Evolutionary conservation across 2,888 invertebrate genomes (phyloP), one percentile per base, ranked within the genome.

Genomic region (Lysandra bellargus): DNA sequence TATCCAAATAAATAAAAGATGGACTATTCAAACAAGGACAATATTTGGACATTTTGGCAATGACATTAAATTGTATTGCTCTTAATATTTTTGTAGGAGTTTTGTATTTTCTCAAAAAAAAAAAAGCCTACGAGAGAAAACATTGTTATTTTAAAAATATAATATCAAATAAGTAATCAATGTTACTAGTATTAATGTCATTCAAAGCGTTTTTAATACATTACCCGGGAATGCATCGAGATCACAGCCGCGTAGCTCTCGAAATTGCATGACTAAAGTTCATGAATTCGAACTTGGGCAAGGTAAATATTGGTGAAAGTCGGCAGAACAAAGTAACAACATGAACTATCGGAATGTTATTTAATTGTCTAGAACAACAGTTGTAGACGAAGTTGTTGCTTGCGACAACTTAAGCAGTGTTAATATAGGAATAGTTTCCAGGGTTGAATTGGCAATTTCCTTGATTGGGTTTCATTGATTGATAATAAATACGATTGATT

Each of bases 291-390:
- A 79, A 79, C 60, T 79, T 79, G 73, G 74, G 57, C 60, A 57
- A 75, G 73, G 44, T 75, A 80, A 78, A 80, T 74, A 78, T 78
- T 75, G 64, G 61, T 6, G 60, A 60, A 73, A 73, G 69, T 61
- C 73, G 30, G 44, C 53, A 40, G 53, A 72, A 76, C 78, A 80
- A 83, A 82, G 79, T 81, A 78, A 81, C 80, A 81, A 82, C 81
- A 79, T 79, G 82, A 78, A 79, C 79, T 69, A 79, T 69, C 79
- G 80, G 82, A 81, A 81, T 79, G 78, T 83, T 84, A 83, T 84
- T 83, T 90, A 89, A 90, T 89, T 90, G 87, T 87, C 86, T 88
- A 86, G 85, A 88, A 89, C 87, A 90, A 89, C 88, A 89, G 84
- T 83, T 69, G 69, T 86, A 81, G 83, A 82, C 87, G 87, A 85